Percentiles rank a stretch among this genome's conserved stretches.
Conservation (phyloP, 2,113 vertebrate genomes). For the Centropristis striata region DNA sequence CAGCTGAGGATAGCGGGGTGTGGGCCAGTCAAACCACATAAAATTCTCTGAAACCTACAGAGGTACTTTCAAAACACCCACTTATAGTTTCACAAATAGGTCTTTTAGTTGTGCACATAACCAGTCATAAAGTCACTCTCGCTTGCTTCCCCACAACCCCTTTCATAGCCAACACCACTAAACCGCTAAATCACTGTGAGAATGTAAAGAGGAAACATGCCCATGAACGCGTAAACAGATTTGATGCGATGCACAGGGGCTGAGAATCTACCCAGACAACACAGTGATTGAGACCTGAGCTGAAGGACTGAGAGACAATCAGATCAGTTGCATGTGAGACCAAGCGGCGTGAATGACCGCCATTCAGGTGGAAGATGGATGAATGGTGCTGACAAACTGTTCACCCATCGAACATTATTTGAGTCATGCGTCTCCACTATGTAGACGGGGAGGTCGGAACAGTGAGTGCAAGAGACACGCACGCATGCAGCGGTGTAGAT, state of each 20-base stretch:
- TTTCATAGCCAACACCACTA: constrained; percentile 24
- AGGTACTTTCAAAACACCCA: constrained; percentile 11
- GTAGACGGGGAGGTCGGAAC: constrained; percentile 37
- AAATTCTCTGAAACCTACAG: not conserved
- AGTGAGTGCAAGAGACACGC: not conserved
- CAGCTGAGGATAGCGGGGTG: not conserved
- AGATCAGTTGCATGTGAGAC: constrained; percentile 51
- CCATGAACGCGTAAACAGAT: constrained; percentile 35
- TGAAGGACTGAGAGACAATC: constrained; percentile 8
- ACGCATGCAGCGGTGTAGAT: constrained; percentile 24
- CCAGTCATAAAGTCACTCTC: constrained; percentile 14
- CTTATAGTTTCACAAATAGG: constrained; percentile 5
- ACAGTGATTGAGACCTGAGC: constrained; percentile 23
- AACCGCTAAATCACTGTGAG: constrained; percentile 33
- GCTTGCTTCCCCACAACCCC: not conserved
- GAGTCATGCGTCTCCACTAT: constrained; percentile 54
- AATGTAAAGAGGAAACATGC: constrained; percentile 32
- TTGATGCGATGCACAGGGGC: constrained; percentile 17
- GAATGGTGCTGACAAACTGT: constrained; percentile 39
- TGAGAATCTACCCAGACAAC: constrained; percentile 45
- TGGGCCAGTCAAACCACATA: constrained; percentile 44
- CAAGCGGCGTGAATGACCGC: constrained; percentile 28
- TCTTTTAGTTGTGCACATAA: not conserved
- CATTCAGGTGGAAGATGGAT: constrained; percentile 53
- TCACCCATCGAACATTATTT: constrained; percentile 30